These are phyloP conservation scores for Gryllus longicercus DNA, from an alignment of 2,888 invertebrate species.

Conservation along the genomic window DNA sequence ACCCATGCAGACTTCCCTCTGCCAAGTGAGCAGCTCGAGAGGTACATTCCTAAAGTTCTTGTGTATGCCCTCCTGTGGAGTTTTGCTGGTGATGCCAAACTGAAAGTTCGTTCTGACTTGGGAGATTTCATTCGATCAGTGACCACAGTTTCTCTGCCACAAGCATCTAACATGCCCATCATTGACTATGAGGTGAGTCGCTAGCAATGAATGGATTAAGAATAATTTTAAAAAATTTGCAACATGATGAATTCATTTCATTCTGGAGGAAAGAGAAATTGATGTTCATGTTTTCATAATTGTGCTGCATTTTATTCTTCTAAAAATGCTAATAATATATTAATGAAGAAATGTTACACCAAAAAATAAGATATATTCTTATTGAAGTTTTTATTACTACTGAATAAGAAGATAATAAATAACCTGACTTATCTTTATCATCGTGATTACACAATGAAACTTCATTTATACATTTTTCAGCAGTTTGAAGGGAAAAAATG, in stretches of 20 bases:
- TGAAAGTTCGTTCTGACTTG: slow-evolving; percentile 90
- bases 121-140: slow-evolving; percentile 94
- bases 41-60: slow-evolving; percentile 89
- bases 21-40: slow-evolving; percentile 85
- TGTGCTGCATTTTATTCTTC: not conserved
- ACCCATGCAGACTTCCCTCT: slow-evolving; percentile 93
- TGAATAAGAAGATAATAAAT: too few relatives aligned
- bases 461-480: too few relatives aligned
- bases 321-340: too few relatives aligned
- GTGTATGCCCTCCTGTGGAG: slow-evolving; percentile 95
- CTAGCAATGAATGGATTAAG: too few relatives aligned
- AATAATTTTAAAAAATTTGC: not conserved
- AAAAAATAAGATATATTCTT: too few relatives aligned
- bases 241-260: not conserved
- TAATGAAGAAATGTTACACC: not conserved
- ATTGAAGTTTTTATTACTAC: too few relatives aligned
- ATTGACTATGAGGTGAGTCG: slow-evolving; percentile 86
- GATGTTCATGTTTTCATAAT: not conserved
- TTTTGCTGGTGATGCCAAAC: slow-evolving; percentile 95
- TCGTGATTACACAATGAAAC: too few relatives aligned
- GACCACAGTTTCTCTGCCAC: slow-evolving; percentile 88
- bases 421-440: too few relatives aligned
- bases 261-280: not conserved
- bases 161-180: slow-evolving; percentile 75
- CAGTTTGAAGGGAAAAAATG: too few relatives aligned